These are phyloP conservation scores for Hololepta plana DNA, from an alignment of 2,888 invertebrate genomes.

Conservation along the genomic window DNA sequence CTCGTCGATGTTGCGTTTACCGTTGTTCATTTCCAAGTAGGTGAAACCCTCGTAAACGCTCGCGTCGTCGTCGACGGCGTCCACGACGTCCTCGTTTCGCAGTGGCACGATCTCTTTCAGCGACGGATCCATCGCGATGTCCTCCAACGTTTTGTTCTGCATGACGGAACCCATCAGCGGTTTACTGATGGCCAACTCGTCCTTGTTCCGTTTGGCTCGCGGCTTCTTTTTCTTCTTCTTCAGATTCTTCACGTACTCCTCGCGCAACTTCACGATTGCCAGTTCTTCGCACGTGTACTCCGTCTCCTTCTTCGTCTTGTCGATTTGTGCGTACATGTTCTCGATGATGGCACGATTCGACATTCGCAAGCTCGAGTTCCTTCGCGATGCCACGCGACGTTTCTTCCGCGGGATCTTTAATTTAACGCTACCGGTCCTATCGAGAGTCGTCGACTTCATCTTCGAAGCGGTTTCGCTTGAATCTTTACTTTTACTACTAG, in stretches of 20 bases:
- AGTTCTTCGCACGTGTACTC: conserved; percentile 19
- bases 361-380: conserved; percentile 15
- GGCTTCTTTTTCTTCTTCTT: conserved; percentile 13
- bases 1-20: conserved; percentile 9
- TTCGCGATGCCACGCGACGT: too few relatives aligned
- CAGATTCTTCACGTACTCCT: conserved; percentile 14
- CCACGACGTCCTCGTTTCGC: conserved; percentile 8
- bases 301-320: conserved; percentile 17
- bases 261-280: conserved; percentile 19
- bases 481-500: too few relatives aligned
- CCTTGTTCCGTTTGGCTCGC: conserved; percentile 18
- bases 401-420: too few relatives aligned
- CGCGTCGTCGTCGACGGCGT: conserved; percentile 3
- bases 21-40: too few relatives aligned
- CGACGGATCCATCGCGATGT: conserved; percentile 17
- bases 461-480: too few relatives aligned
- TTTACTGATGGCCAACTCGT: conserved; percentile 22
- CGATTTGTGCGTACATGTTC: conserved; percentile 19
- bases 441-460: background rate
- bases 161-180: conserved; percentile 21
- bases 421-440: background rate
- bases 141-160: conserved; percentile 19
- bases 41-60: too few relatives aligned
- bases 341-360: too few relatives aligned
- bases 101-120: conserved; percentile 13